phyloP scores from a whole-genome alignment of 2,797 vertebrate genomes.

The Lacerta viridis region DNA sequence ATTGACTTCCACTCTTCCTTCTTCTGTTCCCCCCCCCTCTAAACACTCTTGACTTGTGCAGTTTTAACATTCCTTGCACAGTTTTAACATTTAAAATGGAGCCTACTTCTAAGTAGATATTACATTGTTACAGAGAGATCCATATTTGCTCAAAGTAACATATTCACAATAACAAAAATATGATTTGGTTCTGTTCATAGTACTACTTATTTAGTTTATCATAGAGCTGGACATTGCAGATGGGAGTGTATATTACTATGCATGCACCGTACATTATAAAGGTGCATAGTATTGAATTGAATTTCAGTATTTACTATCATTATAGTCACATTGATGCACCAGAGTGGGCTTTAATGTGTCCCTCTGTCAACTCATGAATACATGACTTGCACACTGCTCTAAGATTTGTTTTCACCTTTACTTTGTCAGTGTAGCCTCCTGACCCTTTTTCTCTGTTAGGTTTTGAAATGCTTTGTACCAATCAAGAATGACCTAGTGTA shows the following conservation, averaged over 20 bases:
- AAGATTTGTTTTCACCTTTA: not conserved
- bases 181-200: not conserved
- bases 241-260: not conserved
- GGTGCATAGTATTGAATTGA: not conserved
- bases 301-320: not conserved
- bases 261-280: not conserved
- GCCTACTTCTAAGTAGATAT: too few relatives aligned
- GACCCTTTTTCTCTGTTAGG: not conserved
- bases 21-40: too few relatives aligned
- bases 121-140: slow-evolving; percentile 1
- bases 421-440: not conserved
- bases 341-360: slow-evolving; percentile 13
- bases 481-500: slow-evolving; percentile 35
- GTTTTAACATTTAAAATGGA: too few relatives aligned
- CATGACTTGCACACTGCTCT: slow-evolving; percentile 10
- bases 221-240: not conserved
- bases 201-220: slow-evolving; percentile 5
- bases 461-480: slow-evolving; percentile 48
- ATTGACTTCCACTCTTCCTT: too few relatives aligned
- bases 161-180: not conserved
- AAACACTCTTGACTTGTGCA: too few relatives aligned
- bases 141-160: not conserved
- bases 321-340: slow-evolving; percentile 7
- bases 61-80: too few relatives aligned
- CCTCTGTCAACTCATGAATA: slow-evolving; percentile 25